These are phyloP conservation scores for Lagopus leucura DNA, from an alignment of 2,113 vertebrate genomes.

Conservation along the genomic window DNA sequence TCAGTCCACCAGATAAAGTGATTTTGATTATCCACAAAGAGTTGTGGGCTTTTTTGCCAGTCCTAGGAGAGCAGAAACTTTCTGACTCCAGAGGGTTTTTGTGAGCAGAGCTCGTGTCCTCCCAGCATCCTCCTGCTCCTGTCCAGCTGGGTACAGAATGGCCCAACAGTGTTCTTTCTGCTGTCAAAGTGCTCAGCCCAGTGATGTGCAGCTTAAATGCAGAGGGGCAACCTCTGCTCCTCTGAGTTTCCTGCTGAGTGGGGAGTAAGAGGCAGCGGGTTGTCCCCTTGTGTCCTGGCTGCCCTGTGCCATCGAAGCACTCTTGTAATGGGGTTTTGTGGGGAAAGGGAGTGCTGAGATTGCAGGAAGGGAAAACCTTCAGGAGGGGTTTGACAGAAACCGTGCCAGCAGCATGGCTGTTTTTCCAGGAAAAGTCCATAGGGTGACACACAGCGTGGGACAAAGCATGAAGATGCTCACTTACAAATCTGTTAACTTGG, in stretches of 20 bases:
- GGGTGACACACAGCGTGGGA: background rate
- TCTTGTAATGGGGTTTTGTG: background rate
- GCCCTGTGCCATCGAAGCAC: background rate
- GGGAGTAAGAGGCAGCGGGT: background rate
- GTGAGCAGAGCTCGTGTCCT: background rate
- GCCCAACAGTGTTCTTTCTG: background rate
- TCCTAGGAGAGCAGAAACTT: background rate
- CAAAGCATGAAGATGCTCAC: background rate
- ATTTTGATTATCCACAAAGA: background rate
- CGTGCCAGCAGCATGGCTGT: background rate
- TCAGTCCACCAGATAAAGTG: background rate
- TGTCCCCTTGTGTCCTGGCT: background rate
- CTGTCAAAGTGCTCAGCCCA: background rate
- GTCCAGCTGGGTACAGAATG: background rate
- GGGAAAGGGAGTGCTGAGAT: background rate
- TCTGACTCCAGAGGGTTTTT: background rate
- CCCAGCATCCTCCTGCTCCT: background rate
- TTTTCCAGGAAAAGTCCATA: background rate
- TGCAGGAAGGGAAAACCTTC: background rate
- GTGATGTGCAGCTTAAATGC: background rate
- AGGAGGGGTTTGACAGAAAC: background rate
- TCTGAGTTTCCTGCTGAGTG: background rate
- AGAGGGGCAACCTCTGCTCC: background rate
- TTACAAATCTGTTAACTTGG: background rate
- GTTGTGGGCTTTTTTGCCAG: background rate